Base-by-base conservation (phyloP, 2,113 vertebrate species). In the Nettapus auritus region DNA sequence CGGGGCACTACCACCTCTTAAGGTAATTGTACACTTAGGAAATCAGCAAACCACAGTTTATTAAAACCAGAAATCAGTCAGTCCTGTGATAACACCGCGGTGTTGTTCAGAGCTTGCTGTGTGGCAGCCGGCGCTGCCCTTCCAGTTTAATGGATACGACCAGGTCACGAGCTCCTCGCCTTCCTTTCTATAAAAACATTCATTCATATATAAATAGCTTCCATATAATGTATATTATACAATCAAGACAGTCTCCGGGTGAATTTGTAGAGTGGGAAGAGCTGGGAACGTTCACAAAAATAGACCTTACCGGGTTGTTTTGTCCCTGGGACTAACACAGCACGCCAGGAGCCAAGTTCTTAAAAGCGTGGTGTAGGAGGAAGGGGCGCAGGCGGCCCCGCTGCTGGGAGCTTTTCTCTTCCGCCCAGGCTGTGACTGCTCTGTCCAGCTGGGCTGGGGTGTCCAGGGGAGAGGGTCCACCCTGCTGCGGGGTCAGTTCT, bases 181-280 rank as follows among this genome's bases (percentile, higher is more conserved):
- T 93, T 93, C 91, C 92, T 95, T 82, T 75, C 96, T 83, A 93
- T 96, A 97, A 96, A 97, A 95, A 97, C 95, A 97, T 97, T 97
- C 91, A 97, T 96, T 96, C 94, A 96, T 96, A 95, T 92, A 97
- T 97, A 97, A 97, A 97, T 97, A 97, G 95, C 83, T 96, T 95
- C 93, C 82, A 90, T 92, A 94, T 92, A 94, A 94, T 89, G 94
- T 84, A 26, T 95, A 96, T 94, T 95, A 96, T 96, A 97, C 96
- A 97, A 96, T 96, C 96, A 91, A 89, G 94, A 95, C 70, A 96
- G 95, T 95, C 96, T 96, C 95, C 88, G 74, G 90, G 85, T 94
- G 84, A 97, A 70, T 83, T 62, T 56, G 82, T 80, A 76, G 84
- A 96, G 87, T 78, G 84, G 95, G 91, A 93, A 93, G 93, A 95